Evolutionary conservation across 1,140 invertebrate genomes (phyloP), one percentile per base, ranked within the genome.

Genomic region (Drosophila littoralis): DNA sequence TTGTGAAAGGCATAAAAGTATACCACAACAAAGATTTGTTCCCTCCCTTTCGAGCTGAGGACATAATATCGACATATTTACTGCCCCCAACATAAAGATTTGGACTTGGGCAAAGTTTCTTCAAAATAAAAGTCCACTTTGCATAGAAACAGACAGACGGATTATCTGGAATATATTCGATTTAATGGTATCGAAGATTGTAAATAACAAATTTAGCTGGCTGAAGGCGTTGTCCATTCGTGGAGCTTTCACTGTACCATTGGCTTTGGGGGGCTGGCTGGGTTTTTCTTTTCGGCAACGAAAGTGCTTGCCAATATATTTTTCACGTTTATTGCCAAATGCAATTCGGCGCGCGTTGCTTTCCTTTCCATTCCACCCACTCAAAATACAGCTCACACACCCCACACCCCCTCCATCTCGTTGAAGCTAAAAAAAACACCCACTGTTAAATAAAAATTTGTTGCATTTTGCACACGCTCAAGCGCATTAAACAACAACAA

Each of bases 321-420:
- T 79, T 82, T 76, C 55, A 76, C 71, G 77, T 81, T 81, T 78
- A 75, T 79, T 88, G 76, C 52, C 65, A 67, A 67, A 35, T 61
- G 81, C 80, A 76, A 64, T 83, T 82, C 71, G 59, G 22, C 22
- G 6, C 7, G n/a, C 17, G 36, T 40, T 40, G 66, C 57, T 76
- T 71, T 84, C 74, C 74, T 74, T 65, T 84, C 22, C 54, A 46
- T 33, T 17, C n/a, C 50, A 46, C 61, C 36, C 58, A 52, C 38
- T 22, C 9, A 45, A 48, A 13, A 22, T 52, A 12, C 17, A 10
- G 13, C 38, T 13, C n/a, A 38, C 46, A n/a, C 45, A 32, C 15
- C 15, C 40, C 42, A 8, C 28, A 22, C 33, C 42, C 38, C 28
- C 10, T 17, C 43, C 36, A 58, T 6, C 38, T 58, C 36, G 38